Evolutionary conservation across 2,113 vertebrate species (phyloP), one percentile per base, ranked within the genome.

Genomic region (Cettia cetti): DNA sequence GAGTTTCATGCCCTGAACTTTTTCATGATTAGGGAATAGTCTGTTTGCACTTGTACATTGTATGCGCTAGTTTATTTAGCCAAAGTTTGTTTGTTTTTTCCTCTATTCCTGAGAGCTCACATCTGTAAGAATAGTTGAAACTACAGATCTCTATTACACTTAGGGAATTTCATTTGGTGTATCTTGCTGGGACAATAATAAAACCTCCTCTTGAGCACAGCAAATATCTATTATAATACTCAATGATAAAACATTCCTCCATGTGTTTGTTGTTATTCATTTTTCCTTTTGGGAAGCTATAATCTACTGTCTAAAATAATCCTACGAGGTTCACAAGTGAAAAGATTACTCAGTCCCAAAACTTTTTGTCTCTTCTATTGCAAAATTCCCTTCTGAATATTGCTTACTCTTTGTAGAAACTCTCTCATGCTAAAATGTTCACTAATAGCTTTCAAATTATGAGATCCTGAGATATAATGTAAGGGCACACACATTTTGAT

Each of bases 1-100:
- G n/a, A 59, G 14, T 82, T 90, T 74, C 23, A 22, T 91, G 49
- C 6, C 31, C 30, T 79, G 50, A 80, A 79, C 33, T 5, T 87
- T 87, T 82, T 61, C 8, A 65, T 77, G 45, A 44, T 88, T 69
- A 52, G 39, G 45, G 65, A 90, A 71, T 14, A 6, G 13, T 44
- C 37, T 87, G 31, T 90, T 94, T 95, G 61, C 1, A 4, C 28
- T 88, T 42, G 26, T 39, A 69, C 21, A 35, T 66, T 80, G 12
- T 42, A 69, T 76, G 24, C 0, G 5, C 12, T 56, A 1, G 0
- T 91, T 94, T 91, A 50, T 80, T 87, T 82, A 86, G 31, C 33
- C 39, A 61, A 68, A 90, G 28, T 65, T 91, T 95, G 8, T 70
- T 96, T 95, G 52, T 71, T 84, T 96, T 87, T 60, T 52, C 23